Percentiles rank a stretch among this genome's conserved stretches.
Conservation (phyloP, 2,888 invertebrate species). For the Microchrysa polita region DNA sequence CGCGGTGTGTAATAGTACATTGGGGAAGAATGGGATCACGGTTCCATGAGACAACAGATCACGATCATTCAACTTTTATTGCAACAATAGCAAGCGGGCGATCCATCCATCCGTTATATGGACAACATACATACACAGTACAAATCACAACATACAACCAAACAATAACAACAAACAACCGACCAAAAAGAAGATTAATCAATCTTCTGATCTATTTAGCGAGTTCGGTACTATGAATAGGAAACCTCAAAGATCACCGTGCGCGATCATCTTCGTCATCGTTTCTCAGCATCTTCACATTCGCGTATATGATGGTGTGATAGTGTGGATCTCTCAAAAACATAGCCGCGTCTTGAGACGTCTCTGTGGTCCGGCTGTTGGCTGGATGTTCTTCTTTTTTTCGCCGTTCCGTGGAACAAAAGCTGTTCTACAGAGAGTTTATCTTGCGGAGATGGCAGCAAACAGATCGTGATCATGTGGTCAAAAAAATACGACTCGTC, state of each 20-base stretch:
- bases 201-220: constrained; percentile 51
- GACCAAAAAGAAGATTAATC: constrained; percentile 48
- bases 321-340: constrained; percentile 31
- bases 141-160: constrained; percentile 36
- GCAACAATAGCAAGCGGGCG: background rate
- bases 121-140: constrained; percentile 37
- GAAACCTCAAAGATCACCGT: constrained; percentile 42
- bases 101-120: constrained; percentile 35
- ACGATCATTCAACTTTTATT: constrained; percentile 37
- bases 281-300: constrained; percentile 31
- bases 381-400: constrained; percentile 11
- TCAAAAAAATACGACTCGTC: constrained; percentile 45
- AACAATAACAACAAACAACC: constrained; percentile 40
- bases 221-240: constrained; percentile 41
- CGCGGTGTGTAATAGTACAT: background rate
- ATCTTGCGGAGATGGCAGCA: constrained; percentile 46
- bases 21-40: constrained; percentile 34
- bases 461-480: constrained; percentile 51
- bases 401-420: constrained; percentile 43
- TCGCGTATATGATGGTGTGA: constrained; percentile 6
- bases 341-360: constrained; percentile 36
- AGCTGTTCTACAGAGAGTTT: constrained; percentile 41
- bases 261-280: constrained; percentile 41
- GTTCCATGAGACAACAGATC: constrained; percentile 38
- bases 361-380: background rate